Percentiles rank a stretch among this genome's conserved stretches.
phyloP scores from a whole-genome alignment of 37 sponge, comb jelly and placozoan species.

The Cliona cf. orientalis region DNA sequence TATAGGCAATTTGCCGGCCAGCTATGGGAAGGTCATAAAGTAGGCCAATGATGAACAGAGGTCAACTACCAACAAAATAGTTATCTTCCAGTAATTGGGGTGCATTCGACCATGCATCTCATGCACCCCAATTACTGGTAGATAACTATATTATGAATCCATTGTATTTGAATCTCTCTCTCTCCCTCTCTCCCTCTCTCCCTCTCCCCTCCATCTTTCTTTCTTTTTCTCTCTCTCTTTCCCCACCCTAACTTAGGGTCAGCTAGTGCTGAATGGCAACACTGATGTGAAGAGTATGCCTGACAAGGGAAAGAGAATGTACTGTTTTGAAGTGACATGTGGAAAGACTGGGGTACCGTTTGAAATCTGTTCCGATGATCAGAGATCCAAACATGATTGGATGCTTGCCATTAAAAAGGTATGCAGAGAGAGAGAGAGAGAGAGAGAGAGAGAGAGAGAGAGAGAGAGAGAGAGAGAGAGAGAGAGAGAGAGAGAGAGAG shows the following conservation, averaged over 20 bases:
- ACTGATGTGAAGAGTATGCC: constrained; percentile 36
- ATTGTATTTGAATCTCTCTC: no score
- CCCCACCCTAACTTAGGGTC: constrained; percentile 36
- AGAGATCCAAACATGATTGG: constrained; percentile 64
- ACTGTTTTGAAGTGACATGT: constrained; percentile 68
- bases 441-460: background rate
- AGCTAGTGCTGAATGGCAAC: constrained; percentile 54
- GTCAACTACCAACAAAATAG: no score
- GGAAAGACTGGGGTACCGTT: constrained; percentile 52
- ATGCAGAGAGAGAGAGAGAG: no score
- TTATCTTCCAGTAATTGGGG: no score
- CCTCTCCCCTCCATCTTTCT: background rate
- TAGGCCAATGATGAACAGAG: no score
- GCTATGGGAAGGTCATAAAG: no score
- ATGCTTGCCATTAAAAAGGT: constrained; percentile 76
- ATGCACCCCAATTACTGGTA: no score
- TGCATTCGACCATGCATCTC: no score
- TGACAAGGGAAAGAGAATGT: constrained; percentile 40
- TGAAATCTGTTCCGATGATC: constrained; percentile 62
- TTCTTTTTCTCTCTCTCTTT: no score
- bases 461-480: background rate
- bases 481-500: background rate
- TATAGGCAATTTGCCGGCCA: no score
- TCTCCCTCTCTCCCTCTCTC: constrained; percentile 7
- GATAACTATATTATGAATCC: no score